Percentiles rank a stretch among this genome's conserved stretches.
These are phyloP conservation scores for Clarias macrocephalus DNA, from an alignment of 2,113 vertebrate species.

Conservation along the genomic window DNA sequence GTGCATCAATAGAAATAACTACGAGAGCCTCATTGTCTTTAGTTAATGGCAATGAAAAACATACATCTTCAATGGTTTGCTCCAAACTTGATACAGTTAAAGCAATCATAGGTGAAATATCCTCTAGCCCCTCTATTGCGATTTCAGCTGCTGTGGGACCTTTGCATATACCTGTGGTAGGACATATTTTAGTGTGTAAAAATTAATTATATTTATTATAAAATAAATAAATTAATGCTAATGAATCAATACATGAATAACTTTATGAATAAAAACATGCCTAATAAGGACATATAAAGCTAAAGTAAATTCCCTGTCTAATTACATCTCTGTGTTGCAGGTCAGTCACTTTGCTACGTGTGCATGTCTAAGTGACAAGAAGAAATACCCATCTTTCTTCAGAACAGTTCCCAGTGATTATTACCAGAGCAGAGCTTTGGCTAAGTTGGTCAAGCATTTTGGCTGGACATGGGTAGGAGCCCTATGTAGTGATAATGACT, in stretches of 20 bases:
- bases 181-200: background rate
- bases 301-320: background rate
- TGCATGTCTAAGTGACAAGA: constrained; percentile 34
- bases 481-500: constrained; percentile 40
- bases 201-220: background rate
- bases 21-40: constrained; percentile 56
- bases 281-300: background rate
- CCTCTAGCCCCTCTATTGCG: constrained; percentile 72
- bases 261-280: background rate
- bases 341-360: constrained; percentile 35
- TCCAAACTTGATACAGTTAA: constrained; percentile 57
- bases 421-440: constrained; percentile 37
- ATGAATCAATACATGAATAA: no score
- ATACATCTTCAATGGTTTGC: constrained; percentile 24
- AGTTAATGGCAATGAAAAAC: constrained; percentile 47
- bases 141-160: constrained; percentile 41
- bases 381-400: constrained; percentile 38
- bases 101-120: constrained; percentile 75
- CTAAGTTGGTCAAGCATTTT: constrained; percentile 34
- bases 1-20: constrained; percentile 55
- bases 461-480: constrained; percentile 44
- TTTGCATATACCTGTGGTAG: constrained; percentile 75
- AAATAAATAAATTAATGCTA: no score
- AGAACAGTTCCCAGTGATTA: constrained; percentile 45
- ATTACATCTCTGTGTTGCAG: background rate